Conservation (phyloP, 2,888 invertebrate genomes). For the Caenorhabditis plicata region DNA sequence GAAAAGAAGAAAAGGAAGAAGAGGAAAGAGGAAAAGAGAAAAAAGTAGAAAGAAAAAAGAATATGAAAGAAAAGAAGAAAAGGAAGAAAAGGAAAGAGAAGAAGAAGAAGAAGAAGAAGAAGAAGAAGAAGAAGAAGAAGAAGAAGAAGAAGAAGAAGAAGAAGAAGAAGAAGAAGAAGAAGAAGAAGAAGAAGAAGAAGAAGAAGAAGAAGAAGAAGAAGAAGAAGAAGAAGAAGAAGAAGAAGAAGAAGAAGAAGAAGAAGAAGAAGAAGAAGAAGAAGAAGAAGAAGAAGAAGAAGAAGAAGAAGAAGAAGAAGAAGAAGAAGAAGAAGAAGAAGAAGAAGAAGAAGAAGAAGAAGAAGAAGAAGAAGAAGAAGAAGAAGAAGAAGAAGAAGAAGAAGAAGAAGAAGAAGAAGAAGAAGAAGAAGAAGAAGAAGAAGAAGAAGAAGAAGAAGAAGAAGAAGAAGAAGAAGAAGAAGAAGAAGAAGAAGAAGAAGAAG, state of each 20-base stretch:
- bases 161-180: neutral
- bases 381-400: slow-evolving; percentile 28
- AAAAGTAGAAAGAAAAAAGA: neutral
- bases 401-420: slow-evolving; percentile 34
- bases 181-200: neutral
- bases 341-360: slow-evolving; percentile 33
- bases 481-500: slow-evolving; percentile 28
- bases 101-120: neutral
- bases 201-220: neutral
- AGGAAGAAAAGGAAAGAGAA: neutral
- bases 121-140: neutral
- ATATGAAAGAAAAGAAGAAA: slow-evolving; percentile 2
- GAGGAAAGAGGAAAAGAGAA: neutral
- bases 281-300: slow-evolving; percentile 6
- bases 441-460: slow-evolving; percentile 22
- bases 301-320: slow-evolving; percentile 9
- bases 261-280: slow-evolving; percentile 7
- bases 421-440: slow-evolving; percentile 40
- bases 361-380: slow-evolving; percentile 17
- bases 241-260: neutral
- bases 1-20: neutral
- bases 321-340: slow-evolving; percentile 37
- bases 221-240: neutral
- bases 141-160: slow-evolving; percentile 4
- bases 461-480: slow-evolving; percentile 25